Evolutionary conservation across 2,113 vertebrate genomes (phyloP), one percentile per base, ranked within the genome.

Genomic region (Cyanocitta stelleri): DNA sequence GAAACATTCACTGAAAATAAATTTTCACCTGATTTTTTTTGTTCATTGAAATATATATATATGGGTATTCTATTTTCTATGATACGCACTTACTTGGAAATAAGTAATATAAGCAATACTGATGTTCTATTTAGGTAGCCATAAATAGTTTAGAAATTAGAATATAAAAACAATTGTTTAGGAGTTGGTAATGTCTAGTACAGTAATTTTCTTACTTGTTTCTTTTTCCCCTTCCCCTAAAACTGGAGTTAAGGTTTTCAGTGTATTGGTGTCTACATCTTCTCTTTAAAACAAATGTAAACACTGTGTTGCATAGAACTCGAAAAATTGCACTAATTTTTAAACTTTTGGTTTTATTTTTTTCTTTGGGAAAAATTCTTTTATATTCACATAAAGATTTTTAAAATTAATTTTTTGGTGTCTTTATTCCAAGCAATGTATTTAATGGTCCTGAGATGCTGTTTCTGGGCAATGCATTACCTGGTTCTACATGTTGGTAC

Each of bases 81-180:
- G 68, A 44, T 72, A 95, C 78, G 91, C 76, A 49, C 64, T 87
- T 87, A 95, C 81, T 96, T 96, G 95, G 93, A 91, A 96, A 95
- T 92, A 84, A 85, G 66, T 75, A 97, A 94, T 92, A 93, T 93
- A 97, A 97, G 93, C 97, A 98, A 97, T 98, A 98, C 63, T 96
- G 85, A 95, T 97, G 93, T 97, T 97, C 97, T 98, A 91, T 95
- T 92, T 97, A 97, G 87, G 92, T 97, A 97, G 94, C 95, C 97
- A 86, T 96, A 93, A 66, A 46, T 95, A 93, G 90, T 66, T 94
- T 95, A 89, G 95, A 64, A 95, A 76, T 92, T 95, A 95, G 87
- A 81, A 89, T 95, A 89, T 86, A 54, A 75, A 83, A 88, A 29
- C 9, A 76, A 30, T n/a, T 62, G 59, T 92, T 86, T 66, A 85